Base-by-base conservation (phyloP, 30 jellyfish, hydroid and myxozoan genomes). In the Nemopilema nomurai region DNA sequence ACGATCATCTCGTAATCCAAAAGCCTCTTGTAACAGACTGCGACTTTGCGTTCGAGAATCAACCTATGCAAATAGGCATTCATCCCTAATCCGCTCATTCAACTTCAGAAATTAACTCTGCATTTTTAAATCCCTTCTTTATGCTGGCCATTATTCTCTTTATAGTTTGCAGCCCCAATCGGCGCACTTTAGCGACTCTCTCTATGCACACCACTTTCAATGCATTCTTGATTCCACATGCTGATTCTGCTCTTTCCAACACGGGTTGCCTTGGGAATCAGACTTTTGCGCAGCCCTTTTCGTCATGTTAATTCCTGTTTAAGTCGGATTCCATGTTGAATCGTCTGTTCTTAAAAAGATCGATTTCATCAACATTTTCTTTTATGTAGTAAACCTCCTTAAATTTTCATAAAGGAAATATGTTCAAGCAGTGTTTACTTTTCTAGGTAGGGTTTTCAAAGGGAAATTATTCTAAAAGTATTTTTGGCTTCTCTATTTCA, bases 1-100 rank as follows among this genome's bases (percentile, higher is more conserved):
- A 13, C 13, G 57, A 41, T 41, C 57, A 41, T 13, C 13, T 13
- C 13, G 57, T 41, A 41, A 41, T 41, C 57, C 57, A 41, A 41
- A 41, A 13, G 13, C 57, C 57, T 73, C 83, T 73, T 7, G 83
- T 18, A 30, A 41, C 83, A 73, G 27, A 73, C 70, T 19, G 69
- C 83, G 69, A 66, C 19, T 16, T 30, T 22, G 22, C 24, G 31
- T 30, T 24, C 27, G 4, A 4, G 70, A 73, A 31, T 9, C n/a
- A 66, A 0, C 30, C 53, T 33, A 41, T 26, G 83, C 70, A 73
- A 73, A 32, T 33, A 31, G 19, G 51, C 6, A 31, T 73, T 41
- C 1, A 29, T 18, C 70, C 1, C 27, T 25, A 33, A 33, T 30
- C 83, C 24, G 70, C 53, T 73, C 41, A 3, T 32, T 73, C 31